Evolutionary conservation across 2,797 vertebrate genomes (phyloP), one percentile per base, ranked within the genome.

Genomic region (Leontocebus nigricollis): DNA sequence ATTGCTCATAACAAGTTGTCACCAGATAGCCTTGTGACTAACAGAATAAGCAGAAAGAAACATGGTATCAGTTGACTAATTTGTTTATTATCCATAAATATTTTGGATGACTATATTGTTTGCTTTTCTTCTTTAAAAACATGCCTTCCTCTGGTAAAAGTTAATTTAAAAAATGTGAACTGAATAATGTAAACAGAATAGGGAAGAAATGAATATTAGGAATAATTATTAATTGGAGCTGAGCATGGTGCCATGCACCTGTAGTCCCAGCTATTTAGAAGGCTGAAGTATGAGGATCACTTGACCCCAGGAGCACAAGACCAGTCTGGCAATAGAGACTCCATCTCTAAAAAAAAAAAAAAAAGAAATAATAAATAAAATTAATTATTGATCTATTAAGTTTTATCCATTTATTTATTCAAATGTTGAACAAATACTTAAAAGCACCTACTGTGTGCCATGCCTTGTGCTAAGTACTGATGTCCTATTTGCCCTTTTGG

Each of bases 1-100:
- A 88, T 85, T 96, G 20, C 24, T 94, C 52, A 36, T 52, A 83
- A 22, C 81, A 90, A 86, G 61, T 77, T 96, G 64, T 96, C 73
- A 77, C 17, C 33, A 67, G 67, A 87, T 59, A 93, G 44, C 20
- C 9, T 86, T 67, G 33, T 84, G 84, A 88, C 61, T 90, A 87
- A 83, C 24, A 72, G 81, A 94, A 73, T 44, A 73, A 90, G 76
- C 76, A 94, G 19, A 59, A 57, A 81, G 44, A 87, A 19, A 87
- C 41, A 33, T 90, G 8, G 14, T 88, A 50, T 94, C 55, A 27
- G 10, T 93, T 86, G 75, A 94, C 73, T 91, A 64, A 88, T 84
- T 92, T 92, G 19, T 80, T 90, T 87, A 57, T 96, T 80, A 83
- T 48, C 41, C 64, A 76, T 80, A 94, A 93, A 97, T 72, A 93